These are phyloP conservation scores for Neoarius graeffei DNA, from an alignment of 2,113 vertebrate species.

Conservation along the genomic window DNA sequence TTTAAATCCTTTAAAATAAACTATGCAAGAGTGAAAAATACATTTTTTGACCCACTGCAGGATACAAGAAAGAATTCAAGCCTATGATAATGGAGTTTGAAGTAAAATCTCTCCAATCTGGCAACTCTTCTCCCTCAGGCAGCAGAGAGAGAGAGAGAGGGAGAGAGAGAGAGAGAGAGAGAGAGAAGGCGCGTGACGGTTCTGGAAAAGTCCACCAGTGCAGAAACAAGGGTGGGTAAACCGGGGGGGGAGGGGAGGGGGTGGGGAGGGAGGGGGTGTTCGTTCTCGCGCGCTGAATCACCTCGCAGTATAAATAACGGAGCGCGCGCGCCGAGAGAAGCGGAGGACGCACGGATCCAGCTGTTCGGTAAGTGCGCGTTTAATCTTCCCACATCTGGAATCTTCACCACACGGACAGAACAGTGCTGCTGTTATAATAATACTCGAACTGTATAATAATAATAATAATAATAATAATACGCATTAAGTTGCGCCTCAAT, in stretches of 20 bases:
- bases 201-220: constrained; percentile 63
- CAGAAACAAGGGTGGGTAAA: constrained; percentile 34
- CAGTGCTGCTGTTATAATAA: neutral
- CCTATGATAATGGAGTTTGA: too few relatives aligned
- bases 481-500: neutral
- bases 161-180: neutral
- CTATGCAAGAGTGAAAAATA: neutral
- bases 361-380: constrained; percentile 33
- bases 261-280: too few relatives aligned
- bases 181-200: constrained; percentile 30
- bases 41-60: neutral
- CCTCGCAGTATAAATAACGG: constrained; percentile 58
- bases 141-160: too few relatives aligned
- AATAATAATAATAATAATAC: neutral
- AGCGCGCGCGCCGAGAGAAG: neutral
- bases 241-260: too few relatives aligned
- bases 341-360: neutral
- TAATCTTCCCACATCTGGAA: neutral
- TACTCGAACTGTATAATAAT: neutral
- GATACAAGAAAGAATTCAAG: neutral
- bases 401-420: neutral
- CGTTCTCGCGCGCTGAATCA: constrained; percentile 16
- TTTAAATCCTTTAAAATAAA: neutral
- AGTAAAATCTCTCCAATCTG: neutral
- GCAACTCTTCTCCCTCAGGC: neutral